A percentile compares a stretch with the other conserved stretches of the same genome.
phyloP scores from a whole-genome alignment of 1,140 invertebrate genomes.

The Macrosteles quadrilineatus region DNA sequence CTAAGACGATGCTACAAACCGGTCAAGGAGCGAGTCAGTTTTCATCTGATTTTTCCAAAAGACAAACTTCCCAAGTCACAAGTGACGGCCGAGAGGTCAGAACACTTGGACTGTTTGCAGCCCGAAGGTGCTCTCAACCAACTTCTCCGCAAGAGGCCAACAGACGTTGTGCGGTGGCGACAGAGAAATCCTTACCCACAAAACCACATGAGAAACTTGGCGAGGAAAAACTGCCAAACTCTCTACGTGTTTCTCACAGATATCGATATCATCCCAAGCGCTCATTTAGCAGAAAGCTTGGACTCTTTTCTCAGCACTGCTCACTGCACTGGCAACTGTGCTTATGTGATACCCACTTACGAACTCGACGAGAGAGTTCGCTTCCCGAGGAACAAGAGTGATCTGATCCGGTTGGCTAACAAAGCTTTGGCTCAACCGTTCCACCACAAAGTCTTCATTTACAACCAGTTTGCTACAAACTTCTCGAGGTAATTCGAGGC shows the following conservation, averaged over 20 bases:
- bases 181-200: conserved; percentile 77
- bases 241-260: conserved; percentile 80
- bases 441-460: conserved; percentile 89
- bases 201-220: conserved; percentile 82
- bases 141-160: conserved; percentile 54
- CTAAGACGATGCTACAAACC: conserved; percentile 72
- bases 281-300: conserved; percentile 63
- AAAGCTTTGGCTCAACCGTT: conserved; percentile 84
- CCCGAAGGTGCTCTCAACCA: conserved; percentile 61
- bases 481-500: conserved; percentile 72
- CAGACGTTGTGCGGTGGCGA: conserved; percentile 64
- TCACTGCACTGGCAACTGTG: conserved; percentile 62
- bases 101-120: conserved; percentile 61
- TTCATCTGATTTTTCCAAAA: conserved; percentile 69
- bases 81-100: conserved; percentile 48
- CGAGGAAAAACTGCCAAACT: conserved; percentile 78
- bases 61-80: conserved; percentile 50
- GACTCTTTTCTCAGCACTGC: conserved; percentile 65
- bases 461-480: conserved; percentile 91
- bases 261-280: conserved; percentile 80
- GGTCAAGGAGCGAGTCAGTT: conserved; percentile 66
- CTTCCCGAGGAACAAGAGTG: conserved; percentile 77
- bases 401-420: conserved; percentile 70
- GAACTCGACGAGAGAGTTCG: conserved; percentile 75
- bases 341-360: conserved; percentile 91